Percentiles rank a stretch among this genome's conserved stretches.
These are phyloP conservation scores for Crematogaster levior DNA, from an alignment of 2,888 invertebrate species.

Conservation along the genomic window DNA sequence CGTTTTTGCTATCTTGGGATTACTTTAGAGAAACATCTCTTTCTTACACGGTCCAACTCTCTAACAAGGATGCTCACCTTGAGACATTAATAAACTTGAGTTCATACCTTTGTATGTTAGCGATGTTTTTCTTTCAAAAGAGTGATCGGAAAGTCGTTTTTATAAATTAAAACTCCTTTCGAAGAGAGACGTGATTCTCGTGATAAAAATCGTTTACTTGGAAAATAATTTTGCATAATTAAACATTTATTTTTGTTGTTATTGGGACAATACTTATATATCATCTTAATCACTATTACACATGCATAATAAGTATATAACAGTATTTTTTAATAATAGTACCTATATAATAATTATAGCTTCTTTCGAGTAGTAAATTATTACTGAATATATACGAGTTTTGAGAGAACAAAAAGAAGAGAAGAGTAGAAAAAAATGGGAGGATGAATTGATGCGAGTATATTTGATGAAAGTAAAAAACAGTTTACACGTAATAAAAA, in stretches of 20 bases:
- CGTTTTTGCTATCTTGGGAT: constrained; percentile 25
- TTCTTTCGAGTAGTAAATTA: not conserved
- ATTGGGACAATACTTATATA: not conserved
- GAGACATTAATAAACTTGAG: constrained; percentile 67
- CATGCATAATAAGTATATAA: too few species aligned
- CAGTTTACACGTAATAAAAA: constrained; percentile 84
- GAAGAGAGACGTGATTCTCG: not conserved
- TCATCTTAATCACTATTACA: not conserved
- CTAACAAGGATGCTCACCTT: constrained; percentile 75
- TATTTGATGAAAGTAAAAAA: constrained; percentile 79
- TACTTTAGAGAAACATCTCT: constrained; percentile 53
- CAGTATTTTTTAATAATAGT: too few species aligned
- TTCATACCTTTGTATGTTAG: constrained; percentile 41
- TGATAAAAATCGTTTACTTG: not conserved
- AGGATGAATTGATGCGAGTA: constrained; percentile 15
- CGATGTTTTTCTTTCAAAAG: constrained; percentile 41
- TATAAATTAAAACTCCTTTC: constrained; percentile 5
- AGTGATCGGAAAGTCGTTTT: constrained; percentile 6
- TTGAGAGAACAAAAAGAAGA: not conserved
- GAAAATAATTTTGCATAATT: not conserved
- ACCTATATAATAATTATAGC: not conserved
- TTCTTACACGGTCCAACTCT: constrained; percentile 58
- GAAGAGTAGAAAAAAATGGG: not conserved
- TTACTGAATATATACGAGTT: not conserved
- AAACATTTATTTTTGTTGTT: not conserved